A percentile compares a stretch with the other conserved stretches of the same genome.
Conservation (phyloP, 2,113 vertebrate genomes). For the Paedocypris sp. region DNA sequence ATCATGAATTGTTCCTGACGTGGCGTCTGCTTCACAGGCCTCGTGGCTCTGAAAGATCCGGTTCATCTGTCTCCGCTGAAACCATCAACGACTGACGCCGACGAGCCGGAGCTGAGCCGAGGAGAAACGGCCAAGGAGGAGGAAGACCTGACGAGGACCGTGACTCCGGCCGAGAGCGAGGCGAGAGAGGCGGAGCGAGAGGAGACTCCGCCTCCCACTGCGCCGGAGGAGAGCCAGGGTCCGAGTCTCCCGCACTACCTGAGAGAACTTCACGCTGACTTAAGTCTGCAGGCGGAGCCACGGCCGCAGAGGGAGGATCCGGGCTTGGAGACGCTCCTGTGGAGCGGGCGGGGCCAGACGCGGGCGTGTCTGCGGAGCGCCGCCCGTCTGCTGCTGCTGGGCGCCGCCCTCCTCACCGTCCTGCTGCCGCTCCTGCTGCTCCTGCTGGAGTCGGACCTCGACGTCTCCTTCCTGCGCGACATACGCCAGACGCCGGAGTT, state of each 20-base stretch:
- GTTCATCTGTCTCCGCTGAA: constrained; percentile 53
- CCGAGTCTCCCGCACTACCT: constrained; percentile 74
- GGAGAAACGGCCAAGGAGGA: constrained; percentile 12
- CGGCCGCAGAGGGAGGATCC: constrained; percentile 79
- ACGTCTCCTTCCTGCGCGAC: constrained; percentile 92
- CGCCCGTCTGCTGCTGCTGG: constrained; percentile 64
- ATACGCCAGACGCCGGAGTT: constrained; percentile 96
- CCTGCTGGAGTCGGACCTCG: constrained; percentile 89
- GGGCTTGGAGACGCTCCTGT: constrained; percentile 70
- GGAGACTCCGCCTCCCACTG: constrained; percentile 78
- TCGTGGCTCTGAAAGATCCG: constrained; percentile 50
- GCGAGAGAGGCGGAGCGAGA: constrained; percentile 27
- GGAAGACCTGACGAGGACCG: constrained; percentile 3
- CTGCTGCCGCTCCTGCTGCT: constrained; percentile 79
- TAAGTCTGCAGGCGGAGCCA: constrained; percentile 80
- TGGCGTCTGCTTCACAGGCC: constrained; percentile 39
- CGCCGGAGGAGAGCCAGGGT: constrained; percentile 72
- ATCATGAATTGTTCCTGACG: neutral
- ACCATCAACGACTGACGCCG: constrained; percentile 33
- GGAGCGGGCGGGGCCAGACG: constrained; percentile 70
- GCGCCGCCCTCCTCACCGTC: constrained; percentile 58
- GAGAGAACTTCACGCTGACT: constrained; percentile 76
- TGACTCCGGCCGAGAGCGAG: neutral
- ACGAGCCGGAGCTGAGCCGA: constrained; percentile 40
- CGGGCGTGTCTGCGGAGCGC: constrained; percentile 80